Evolutionary conservation across 2,888 invertebrate genomes (phyloP).

Genomic region (Serrognathus titanus): DNA sequence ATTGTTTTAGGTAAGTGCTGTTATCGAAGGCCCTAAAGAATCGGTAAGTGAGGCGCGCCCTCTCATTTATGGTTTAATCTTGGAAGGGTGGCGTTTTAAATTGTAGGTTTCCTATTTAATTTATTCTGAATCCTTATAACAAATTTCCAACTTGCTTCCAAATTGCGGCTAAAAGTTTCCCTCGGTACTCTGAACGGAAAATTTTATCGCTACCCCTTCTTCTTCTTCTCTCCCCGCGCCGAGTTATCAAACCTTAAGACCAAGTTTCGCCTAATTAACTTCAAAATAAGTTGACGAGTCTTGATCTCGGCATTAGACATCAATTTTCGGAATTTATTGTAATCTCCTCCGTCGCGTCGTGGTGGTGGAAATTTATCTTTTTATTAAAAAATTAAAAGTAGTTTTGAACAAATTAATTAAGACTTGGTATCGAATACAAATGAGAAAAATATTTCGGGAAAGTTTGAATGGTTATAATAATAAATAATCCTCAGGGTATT

Average conservation of each 20-base stretch:
- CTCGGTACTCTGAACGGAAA: constrained; percentile 23
- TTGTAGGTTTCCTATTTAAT: constrained; percentile 36
- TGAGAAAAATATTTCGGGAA: too few species aligned
- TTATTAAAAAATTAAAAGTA: too few species aligned
- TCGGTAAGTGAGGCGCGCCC: constrained; percentile 7
- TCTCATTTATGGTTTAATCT: constrained; percentile 24
- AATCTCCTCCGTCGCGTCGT: too few species aligned
- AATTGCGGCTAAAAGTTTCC: constrained; percentile 45
- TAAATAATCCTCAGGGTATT: too few species aligned
- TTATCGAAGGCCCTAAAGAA: constrained; percentile 13
- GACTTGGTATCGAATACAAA: too few species aligned
- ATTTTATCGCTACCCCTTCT: constrained; percentile 39
- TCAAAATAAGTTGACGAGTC: constrained; percentile 41
- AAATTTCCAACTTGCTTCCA: constrained; percentile 43
- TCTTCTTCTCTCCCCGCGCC: constrained; percentile 24
- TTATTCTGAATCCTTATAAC: constrained; percentile 44
- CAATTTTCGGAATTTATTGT: too few species aligned
- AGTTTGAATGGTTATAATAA: too few species aligned
- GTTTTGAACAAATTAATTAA: too few species aligned
- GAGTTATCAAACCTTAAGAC: constrained; percentile 41
- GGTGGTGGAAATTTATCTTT: too few species aligned
- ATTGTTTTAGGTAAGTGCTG: constrained; percentile 21
- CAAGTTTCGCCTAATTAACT: constrained; percentile 46
- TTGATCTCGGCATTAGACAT: constrained; percentile 25
- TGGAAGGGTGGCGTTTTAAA: constrained; percentile 25